These are phyloP conservation scores for Archips crataeganus DNA, from an alignment of 2,888 invertebrate species.

Conservation along the genomic window DNA sequence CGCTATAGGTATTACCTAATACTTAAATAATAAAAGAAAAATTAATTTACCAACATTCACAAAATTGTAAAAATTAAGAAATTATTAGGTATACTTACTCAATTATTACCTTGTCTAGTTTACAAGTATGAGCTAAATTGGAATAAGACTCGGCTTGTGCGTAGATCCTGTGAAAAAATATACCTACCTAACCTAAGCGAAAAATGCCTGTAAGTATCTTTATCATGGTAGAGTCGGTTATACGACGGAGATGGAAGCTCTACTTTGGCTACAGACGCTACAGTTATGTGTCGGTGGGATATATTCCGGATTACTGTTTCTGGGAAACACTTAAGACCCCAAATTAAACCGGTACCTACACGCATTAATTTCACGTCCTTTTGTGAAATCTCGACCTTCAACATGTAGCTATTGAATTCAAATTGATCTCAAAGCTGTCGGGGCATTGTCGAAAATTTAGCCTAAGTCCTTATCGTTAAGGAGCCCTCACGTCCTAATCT, in stretches of 20 bases:
- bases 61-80: too few relatives aligned
- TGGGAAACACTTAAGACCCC: slow-evolving; percentile 14
- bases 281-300: neutral
- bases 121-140: too few relatives aligned
- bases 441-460: slow-evolving; percentile 50
- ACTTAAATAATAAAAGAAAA: too few relatives aligned
- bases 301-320: slow-evolving; percentile 20
- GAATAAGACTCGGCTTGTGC: too few relatives aligned
- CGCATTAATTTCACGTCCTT: neutral
- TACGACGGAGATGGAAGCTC: neutral
- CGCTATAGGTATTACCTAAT: too few relatives aligned
- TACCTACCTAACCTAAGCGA: too few relatives aligned
- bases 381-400: neutral
- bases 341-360: slow-evolving; percentile 5
- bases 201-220: too few relatives aligned
- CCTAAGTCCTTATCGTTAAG: slow-evolving; percentile 63
- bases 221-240: too few relatives aligned
- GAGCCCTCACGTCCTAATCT: slow-evolving; percentile 69
- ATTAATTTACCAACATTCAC: too few relatives aligned
- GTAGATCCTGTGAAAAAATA: too few relatives aligned
- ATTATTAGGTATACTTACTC: too few relatives aligned
- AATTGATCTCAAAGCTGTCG: slow-evolving; percentile 35
- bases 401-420: neutral
- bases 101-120: too few relatives aligned
- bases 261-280: neutral